Percentiles rank a stretch among this genome's conserved stretches.
phyloP scores from a whole-genome alignment of 1,140 invertebrate species.

The Apis cerana region DNA sequence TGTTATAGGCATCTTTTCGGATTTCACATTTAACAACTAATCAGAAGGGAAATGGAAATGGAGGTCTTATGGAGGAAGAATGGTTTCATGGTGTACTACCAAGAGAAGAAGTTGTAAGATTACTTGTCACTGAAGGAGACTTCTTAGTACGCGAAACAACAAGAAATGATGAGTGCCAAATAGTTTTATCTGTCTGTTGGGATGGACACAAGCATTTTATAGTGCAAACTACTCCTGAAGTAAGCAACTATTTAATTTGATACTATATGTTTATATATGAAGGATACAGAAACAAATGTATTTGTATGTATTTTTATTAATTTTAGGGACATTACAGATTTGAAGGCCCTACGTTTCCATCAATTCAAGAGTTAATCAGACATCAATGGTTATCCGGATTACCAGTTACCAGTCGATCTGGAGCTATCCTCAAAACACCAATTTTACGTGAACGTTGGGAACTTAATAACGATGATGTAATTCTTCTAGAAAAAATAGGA shows the following conservation, averaged over 20 bases:
- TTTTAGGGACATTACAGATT: constrained; percentile 92
- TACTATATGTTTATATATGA: not conserved
- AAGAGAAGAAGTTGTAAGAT: constrained; percentile 95
- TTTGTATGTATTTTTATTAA: constrained; percentile 8
- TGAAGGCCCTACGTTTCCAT: constrained; percentile 95
- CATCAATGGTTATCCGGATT: constrained; percentile 92
- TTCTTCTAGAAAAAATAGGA: constrained; percentile 96
- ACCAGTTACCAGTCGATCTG: constrained; percentile 95
- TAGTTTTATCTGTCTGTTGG: constrained; percentile 97
- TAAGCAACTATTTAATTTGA: constrained; percentile 71
- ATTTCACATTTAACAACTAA: constrained; percentile 71
- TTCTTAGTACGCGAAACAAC: constrained; percentile 97
- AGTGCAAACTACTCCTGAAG: constrained; percentile 95
- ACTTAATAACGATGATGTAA: constrained; percentile 97
- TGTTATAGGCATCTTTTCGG: constrained; percentile 70
- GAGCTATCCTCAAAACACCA: constrained; percentile 92
- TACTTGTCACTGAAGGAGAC: constrained; percentile 94
- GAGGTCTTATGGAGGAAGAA: constrained; percentile 90
- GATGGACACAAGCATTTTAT: constrained; percentile 98
- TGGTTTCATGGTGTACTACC: constrained; percentile 99
- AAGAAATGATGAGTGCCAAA: constrained; percentile 95
- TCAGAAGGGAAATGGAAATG: constrained; percentile 74
- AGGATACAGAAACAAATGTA: not conserved
- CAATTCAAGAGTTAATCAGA: constrained; percentile 94
- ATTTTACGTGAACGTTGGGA: constrained; percentile 97